Base-by-base conservation (phyloP, 2,888 invertebrate species). In the Rosalia funebris region DNA sequence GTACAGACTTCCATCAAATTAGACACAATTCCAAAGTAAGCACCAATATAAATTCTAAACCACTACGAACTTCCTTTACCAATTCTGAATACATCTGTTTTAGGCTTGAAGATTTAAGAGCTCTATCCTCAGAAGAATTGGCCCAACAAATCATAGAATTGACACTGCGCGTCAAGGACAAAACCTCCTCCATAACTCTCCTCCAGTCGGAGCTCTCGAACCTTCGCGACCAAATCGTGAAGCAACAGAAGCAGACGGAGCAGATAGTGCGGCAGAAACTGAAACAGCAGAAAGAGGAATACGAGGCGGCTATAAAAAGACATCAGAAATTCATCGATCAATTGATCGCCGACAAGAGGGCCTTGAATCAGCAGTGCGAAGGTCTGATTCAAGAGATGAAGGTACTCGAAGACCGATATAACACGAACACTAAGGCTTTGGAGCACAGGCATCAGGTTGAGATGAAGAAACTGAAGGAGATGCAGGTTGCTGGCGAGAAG, bases 261-360 rank as follows among this genome's bases (percentile, higher is more conserved):
- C 77, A 79, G 16, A 82, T 82, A 31, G 68, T 80, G 0, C 71
- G 69, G 25, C 82, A 83, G 57, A 83, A 83, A 60, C 70, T 88
- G 54, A 83, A 84, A 14, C 82, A 84, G 20, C 87, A 89, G 69
- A 89, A 89, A 75, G 85, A 87, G 16, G 92, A 93, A 69, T 91
- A 89, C 71, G 92, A 93, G 72, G 84, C 79, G 1, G 85, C 90
- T 0, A 87, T 93, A 15, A 87, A 89, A 66, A 84, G 93, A 10
- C 93, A 93, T 76, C 93, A 94, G 57, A 90, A 86, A 62, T 93
- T 93, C 68, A 92, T 93, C 45, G 93, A 93, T 75, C 91, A 90
- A 83, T 76, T 94, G 44, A 88, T 93, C 62, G 87, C 87, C 57
- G 94, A 94, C 75, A 94, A 94, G 81, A 90, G 89, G 63, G 85